Percentiles rank a stretch among this genome's conserved stretches.
phyloP scores from a whole-genome alignment of 92 coral and sea anemone species.

The Porites divaricata region DNA sequence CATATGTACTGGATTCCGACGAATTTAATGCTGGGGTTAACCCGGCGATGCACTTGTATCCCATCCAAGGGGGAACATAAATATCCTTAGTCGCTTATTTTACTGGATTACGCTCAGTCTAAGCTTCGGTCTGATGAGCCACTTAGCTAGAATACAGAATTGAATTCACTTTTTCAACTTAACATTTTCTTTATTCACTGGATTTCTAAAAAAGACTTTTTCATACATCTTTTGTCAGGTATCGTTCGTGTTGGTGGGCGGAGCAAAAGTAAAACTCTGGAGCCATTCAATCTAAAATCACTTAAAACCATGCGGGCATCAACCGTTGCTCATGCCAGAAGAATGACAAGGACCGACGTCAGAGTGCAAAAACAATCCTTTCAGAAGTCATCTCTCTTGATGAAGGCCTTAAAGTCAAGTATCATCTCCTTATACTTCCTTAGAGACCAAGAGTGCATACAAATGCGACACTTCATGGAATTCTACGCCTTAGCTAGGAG shows the following conservation, averaged over 20 bases:
- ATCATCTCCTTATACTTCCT: conserved; percentile 42
- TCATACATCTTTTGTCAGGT: conserved; percentile 16
- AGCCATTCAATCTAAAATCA: conserved; percentile 39
- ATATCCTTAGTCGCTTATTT: no score
- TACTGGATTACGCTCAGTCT: no score
- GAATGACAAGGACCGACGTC: neutral
- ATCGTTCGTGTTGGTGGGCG: conserved; percentile 95
- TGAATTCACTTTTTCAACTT: no score
- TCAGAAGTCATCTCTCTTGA: conserved; percentile 6
- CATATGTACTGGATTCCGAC: no score
- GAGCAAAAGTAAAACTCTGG: conserved; percentile 62
- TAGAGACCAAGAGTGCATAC: neutral
- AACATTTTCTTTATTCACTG: no score
- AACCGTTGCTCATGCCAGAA: neutral
- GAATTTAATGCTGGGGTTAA: no score
- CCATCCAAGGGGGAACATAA: no score
- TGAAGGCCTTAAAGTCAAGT: conserved; percentile 5
- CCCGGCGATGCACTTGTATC: no score
- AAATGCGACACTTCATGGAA: conserved; percentile 4
- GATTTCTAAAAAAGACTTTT: no score
- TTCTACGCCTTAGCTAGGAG: neutral
- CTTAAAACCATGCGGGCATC: neutral
- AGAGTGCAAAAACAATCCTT: neutral
- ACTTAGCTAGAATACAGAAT: no score
- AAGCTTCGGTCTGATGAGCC: no score